Evolutionary conservation across 2,888 invertebrate genomes (phyloP).

Genomic region (Neoascia interrupta): DNA sequence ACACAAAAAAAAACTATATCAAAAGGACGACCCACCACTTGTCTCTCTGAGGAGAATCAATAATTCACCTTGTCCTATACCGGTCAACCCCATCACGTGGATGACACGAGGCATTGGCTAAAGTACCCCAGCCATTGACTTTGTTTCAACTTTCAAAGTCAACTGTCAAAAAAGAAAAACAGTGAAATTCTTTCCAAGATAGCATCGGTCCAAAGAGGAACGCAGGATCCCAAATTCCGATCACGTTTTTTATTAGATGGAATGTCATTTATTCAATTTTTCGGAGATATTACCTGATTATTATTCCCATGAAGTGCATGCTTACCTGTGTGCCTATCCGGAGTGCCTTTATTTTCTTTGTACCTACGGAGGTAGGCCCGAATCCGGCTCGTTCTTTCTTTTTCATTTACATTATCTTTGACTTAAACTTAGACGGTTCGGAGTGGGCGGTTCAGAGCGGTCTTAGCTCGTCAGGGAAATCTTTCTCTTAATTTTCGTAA

Average conservation of each 20-base stretch:
- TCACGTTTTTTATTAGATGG: conserved; percentile 70
- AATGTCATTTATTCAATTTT: conserved; percentile 70
- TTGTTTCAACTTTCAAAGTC: conserved; percentile 41
- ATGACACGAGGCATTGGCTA: neutral
- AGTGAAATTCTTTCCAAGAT: conserved; percentile 13
- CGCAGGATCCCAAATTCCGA: conserved; percentile 50
- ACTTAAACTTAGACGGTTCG: conserved; percentile 13
- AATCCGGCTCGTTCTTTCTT: conserved; percentile 43
- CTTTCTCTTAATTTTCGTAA: conserved; percentile 52
- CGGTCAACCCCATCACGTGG: conserved; percentile 54
- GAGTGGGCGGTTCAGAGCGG: too few species aligned
- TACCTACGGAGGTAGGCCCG: neutral
- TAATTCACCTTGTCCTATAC: conserved; percentile 27
- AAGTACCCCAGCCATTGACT: neutral
- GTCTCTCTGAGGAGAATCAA: conserved; percentile 24
- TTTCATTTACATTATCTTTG: conserved; percentile 57
- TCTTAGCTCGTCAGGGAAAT: conserved; percentile 44
- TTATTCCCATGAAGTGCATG: conserved; percentile 67
- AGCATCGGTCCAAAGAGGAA: neutral
- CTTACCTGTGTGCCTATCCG: conserved; percentile 45
- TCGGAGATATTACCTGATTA: conserved; percentile 68
- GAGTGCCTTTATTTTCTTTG: conserved; percentile 2
- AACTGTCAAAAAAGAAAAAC: conserved; percentile 32
- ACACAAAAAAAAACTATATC: neutral
- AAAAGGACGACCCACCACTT: conserved; percentile 16